Evolutionary conservation across 2,888 invertebrate genomes (phyloP).

Genomic region (Holacanthella duospinosa): DNA sequence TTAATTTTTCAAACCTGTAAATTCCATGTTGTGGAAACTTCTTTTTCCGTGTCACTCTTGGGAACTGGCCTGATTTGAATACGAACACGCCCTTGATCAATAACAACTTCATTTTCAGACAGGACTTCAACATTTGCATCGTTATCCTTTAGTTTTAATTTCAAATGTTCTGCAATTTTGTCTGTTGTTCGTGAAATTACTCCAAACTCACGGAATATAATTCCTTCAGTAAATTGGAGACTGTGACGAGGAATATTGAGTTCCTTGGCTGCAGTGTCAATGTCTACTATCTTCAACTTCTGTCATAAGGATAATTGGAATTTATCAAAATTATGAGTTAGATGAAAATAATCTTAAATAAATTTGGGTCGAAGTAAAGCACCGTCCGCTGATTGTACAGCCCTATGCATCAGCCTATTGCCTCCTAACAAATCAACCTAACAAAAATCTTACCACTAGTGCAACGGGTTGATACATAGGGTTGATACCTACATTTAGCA

Average conservation of each 20-base stretch:
- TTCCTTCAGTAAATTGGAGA: slow-evolving; percentile 53
- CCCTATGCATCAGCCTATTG: too few relatives aligned
- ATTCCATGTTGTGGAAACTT: slow-evolving; percentile 86
- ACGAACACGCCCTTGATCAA: slow-evolving; percentile 48
- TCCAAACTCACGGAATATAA: slow-evolving; percentile 28
- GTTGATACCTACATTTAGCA: neutral
- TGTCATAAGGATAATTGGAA: slow-evolving; percentile 31
- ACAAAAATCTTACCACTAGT: too few relatives aligned
- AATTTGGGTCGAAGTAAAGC: too few relatives aligned
- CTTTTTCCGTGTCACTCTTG: slow-evolving; percentile 59
- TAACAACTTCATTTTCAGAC: slow-evolving; percentile 80
- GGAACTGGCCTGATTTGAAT: slow-evolving; percentile 38
- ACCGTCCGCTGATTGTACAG: too few relatives aligned
- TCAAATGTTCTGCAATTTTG: slow-evolving; percentile 22
- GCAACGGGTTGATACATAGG: slow-evolving; percentile 12
- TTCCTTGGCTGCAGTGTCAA: slow-evolving; percentile 76
- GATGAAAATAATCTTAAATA: neutral
- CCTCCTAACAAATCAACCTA: too few relatives aligned
- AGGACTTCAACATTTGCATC: slow-evolving; percentile 81
- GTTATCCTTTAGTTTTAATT: slow-evolving; percentile 50
- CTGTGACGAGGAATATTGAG: slow-evolving; percentile 68
- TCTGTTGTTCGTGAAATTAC: slow-evolving; percentile 29
- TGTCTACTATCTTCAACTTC: slow-evolving; percentile 72
- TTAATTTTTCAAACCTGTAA: slow-evolving; percentile 48
- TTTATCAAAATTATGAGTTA: neutral